These are phyloP conservation scores for Gymnocheta viridis DNA, from an alignment of 2,888 invertebrate genomes.

Conservation along the genomic window DNA sequence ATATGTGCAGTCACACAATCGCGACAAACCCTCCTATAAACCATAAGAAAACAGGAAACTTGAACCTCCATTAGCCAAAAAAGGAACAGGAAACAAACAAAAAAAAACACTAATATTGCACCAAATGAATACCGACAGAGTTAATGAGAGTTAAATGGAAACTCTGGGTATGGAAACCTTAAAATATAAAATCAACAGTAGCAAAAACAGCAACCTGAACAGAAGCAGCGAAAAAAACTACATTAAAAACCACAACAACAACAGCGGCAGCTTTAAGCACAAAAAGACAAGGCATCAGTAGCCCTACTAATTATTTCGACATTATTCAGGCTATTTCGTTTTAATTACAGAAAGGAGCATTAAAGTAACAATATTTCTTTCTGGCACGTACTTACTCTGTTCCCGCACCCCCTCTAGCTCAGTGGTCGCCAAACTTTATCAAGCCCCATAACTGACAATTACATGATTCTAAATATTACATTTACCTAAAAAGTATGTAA, in stretches of 20 bases:
- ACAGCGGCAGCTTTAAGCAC: constrained; percentile 3
- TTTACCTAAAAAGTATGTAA: too few species aligned
- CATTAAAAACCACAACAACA: background rate
- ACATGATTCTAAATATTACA: too few species aligned
- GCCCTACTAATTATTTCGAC: constrained; percentile 71
- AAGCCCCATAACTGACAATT: too few species aligned
- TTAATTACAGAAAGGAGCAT: constrained; percentile 68
- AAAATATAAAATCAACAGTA: background rate
- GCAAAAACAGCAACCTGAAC: constrained; percentile 26
- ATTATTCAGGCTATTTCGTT: constrained; percentile 72
- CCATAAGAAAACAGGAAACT: background rate
- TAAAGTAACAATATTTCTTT: constrained; percentile 10
- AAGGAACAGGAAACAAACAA: background rate
- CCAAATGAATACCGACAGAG: constrained; percentile 12
- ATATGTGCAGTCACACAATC: background rate
- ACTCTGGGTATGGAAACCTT: constrained; percentile 7
- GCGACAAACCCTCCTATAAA: background rate
- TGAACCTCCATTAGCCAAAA: constrained; percentile 12
- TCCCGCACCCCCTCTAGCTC: background rate
- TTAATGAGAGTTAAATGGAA: constrained; percentile 38
- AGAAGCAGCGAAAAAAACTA: background rate
- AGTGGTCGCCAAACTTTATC: background rate
- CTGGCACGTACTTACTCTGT: background rate
- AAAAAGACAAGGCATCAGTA: constrained; percentile 52
- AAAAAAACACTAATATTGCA: constrained; percentile 11